phyloP scores from a whole-genome alignment of 1,140 invertebrate genomes.

The Drosophila santomea region DNA sequence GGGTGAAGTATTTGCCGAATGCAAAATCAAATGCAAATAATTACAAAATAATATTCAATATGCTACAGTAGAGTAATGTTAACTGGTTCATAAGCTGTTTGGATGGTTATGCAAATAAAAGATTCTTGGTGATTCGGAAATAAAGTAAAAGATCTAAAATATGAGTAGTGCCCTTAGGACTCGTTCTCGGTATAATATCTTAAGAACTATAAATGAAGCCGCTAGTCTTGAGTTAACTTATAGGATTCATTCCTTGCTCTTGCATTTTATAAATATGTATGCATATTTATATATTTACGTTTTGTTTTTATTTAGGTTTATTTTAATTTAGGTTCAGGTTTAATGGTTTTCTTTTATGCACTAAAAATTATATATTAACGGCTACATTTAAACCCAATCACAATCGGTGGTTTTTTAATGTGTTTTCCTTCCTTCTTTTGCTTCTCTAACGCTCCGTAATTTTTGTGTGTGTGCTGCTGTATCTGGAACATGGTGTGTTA shows the following conservation, averaged over 20 bases:
- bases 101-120: conserved; percentile 20
- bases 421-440: conserved; percentile 61
- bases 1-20: conserved; percentile 51
- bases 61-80: conserved; percentile 42
- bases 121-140: not conserved
- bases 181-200: conserved; percentile 8
- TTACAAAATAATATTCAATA: conserved; percentile 65
- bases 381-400: conserved; percentile 84
- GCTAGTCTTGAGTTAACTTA: conserved; percentile 8
- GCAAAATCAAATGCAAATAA: conserved; percentile 76
- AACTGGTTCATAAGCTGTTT: conserved; percentile 39
- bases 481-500: conserved; percentile 36
- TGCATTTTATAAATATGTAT: conserved; percentile 54
- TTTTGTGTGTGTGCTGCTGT: conserved; percentile 13
- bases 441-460: conserved; percentile 47
- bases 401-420: conserved; percentile 84
- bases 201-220: conserved; percentile 16
- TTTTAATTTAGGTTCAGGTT: conserved; percentile 51
- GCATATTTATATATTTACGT: conserved; percentile 29
- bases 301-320: conserved; percentile 30
- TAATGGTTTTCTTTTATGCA: conserved; percentile 64
- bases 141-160: not conserved
- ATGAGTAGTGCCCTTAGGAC: conserved; percentile 25
- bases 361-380: conserved; percentile 81
- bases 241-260: conserved; percentile 26